These are phyloP conservation scores for Kryptopterus vitreolus DNA, from an alignment of 2,797 vertebrate genomes.

Conservation along the genomic window DNA sequence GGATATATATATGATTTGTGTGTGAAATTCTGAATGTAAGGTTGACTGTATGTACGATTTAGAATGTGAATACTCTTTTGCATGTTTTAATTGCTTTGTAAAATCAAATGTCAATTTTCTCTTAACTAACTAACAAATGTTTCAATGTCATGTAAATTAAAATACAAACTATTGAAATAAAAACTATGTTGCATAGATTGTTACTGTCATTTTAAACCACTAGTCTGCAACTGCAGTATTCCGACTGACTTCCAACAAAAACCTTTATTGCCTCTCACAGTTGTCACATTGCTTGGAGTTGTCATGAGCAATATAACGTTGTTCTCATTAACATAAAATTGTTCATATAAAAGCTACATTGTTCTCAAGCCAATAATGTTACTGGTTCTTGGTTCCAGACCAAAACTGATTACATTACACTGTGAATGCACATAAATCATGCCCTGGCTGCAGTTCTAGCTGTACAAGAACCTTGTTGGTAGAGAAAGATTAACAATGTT, in stretches of 20 bases:
- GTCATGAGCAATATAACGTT: background rate
- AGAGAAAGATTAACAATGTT: background rate
- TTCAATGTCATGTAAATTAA: background rate
- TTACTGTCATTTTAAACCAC: background rate
- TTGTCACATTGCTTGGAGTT: background rate
- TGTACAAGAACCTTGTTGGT: background rate
- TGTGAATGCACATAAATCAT: background rate
- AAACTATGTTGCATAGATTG: no score
- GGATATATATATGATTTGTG: no score
- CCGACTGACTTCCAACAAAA: background rate
- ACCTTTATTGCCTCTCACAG: background rate
- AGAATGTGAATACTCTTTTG: no score
- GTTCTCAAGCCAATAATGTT: background rate
- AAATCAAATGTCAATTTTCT: no score
- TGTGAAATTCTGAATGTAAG: no score
- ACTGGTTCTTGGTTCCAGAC: background rate
- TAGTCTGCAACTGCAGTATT: background rate
- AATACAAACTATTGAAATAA: background rate
- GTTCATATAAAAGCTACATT: background rate
- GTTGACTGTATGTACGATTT: no score
- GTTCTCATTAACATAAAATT: background rate
- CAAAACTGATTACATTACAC: background rate
- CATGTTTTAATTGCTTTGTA: no score
- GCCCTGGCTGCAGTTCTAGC: background rate
- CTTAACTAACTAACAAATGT: no score